Conservation (phyloP, 2,797 vertebrate species). For the Hemitrygon akajei region DNA sequence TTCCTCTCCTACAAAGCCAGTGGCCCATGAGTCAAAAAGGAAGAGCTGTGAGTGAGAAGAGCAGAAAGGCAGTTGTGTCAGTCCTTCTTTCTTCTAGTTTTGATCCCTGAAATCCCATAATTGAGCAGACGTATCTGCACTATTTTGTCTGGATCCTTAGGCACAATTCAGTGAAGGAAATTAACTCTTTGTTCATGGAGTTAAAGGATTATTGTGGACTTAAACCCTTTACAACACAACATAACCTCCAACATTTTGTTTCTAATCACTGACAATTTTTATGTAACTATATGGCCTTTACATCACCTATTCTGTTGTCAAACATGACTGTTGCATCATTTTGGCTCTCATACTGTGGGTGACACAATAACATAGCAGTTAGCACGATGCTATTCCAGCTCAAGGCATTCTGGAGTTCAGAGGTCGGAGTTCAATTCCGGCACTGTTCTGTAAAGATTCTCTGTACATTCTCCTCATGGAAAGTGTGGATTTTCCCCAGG, state of each 20-base stretch:
- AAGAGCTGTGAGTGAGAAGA: neutral
- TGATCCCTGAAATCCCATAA: conserved; percentile 23
- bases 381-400: no score
- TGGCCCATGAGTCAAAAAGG: neutral
- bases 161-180: conserved; percentile 13
- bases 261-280: neutral
- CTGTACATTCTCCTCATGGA: no score
- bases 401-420: no score
- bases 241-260: neutral
- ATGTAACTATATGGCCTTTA: neutral
- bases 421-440: no score
- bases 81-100: neutral
- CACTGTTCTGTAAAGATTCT: no score
- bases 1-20: neutral
- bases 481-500: no score
- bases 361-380: no score
- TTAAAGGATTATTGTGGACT: neutral
- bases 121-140: conserved; percentile 15
- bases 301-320: neutral
- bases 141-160: conserved; percentile 28
- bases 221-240: neutral
- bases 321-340: neutral
- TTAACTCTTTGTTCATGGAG: neutral
- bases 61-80: conserved; percentile 16
- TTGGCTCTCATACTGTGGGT: neutral